Percentiles rank a stretch among this genome's conserved stretches.
These are phyloP conservation scores for Chanos chanos DNA, from an alignment of 2,797 vertebrate species.

Conservation along the genomic window DNA sequence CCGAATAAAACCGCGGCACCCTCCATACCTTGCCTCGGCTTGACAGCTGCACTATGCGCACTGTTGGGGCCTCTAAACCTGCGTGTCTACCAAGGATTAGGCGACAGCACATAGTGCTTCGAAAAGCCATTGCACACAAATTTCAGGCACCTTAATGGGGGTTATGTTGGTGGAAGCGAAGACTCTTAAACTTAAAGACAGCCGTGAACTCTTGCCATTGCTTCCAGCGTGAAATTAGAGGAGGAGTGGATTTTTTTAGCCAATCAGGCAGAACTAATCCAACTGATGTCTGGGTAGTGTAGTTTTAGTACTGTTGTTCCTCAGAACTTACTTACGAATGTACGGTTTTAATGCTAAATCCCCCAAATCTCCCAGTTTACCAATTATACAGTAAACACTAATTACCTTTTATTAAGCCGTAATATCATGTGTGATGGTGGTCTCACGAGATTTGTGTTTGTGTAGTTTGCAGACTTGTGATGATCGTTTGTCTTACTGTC, in stretches of 20 bases:
- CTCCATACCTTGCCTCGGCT: not conserved
- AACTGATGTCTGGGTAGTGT: constrained; percentile 20
- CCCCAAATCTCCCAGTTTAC: too few relatives aligned
- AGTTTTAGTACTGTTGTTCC: constrained; percentile 3
- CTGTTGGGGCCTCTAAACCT: not conserved
- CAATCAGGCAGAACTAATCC: constrained; percentile 9
- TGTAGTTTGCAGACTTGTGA: too few relatives aligned
- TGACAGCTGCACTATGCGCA: constrained; percentile 12
- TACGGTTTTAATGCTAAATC: too few relatives aligned
- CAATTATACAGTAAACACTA: too few relatives aligned
- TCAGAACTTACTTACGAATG: too few relatives aligned
- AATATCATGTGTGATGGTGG: too few relatives aligned
- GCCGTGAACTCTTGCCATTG: not conserved
- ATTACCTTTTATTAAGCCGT: too few relatives aligned
- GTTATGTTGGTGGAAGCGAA: not conserved
- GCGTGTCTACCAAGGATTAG: constrained; percentile 23
- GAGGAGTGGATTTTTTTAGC: not conserved
- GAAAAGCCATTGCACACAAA: constrained; percentile 49
- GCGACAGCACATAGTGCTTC: constrained; percentile 30
- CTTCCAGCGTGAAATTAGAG: not conserved
- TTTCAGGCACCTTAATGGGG: not conserved
- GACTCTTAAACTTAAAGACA: not conserved
- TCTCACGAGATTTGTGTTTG: too few relatives aligned
- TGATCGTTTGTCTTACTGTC: too few relatives aligned
- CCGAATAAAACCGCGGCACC: constrained; percentile 43